Evolutionary conservation across 2,888 invertebrate species (phyloP).

Genomic region (Fragum fragum): DNA sequence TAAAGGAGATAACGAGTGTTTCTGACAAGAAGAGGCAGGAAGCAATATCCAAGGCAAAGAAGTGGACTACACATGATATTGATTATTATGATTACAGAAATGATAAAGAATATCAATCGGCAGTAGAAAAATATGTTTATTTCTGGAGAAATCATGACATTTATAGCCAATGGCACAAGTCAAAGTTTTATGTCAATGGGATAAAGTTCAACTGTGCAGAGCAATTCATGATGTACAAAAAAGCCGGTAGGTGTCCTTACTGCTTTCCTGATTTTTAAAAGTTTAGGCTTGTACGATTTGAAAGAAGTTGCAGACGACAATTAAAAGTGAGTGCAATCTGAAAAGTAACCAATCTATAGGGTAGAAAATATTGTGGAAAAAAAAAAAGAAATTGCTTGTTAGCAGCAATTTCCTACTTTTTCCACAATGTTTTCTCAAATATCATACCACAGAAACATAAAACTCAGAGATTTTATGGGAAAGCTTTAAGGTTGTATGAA

Average conservation of each 20-base stretch:
- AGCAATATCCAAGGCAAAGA: neutral
- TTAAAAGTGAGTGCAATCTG: too few species aligned
- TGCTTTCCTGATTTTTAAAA: too few species aligned
- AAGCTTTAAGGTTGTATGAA: neutral
- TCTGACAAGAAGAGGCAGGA: neutral
- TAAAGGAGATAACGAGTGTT: neutral
- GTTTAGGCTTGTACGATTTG: too few species aligned
- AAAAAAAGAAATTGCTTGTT: too few species aligned
- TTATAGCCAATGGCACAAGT: constrained; percentile 81
- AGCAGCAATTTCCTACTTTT: too few species aligned
- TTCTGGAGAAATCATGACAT: constrained; percentile 79
- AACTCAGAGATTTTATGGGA: too few species aligned
- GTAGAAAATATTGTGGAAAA: too few species aligned
- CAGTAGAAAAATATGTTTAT: constrained; percentile 71
- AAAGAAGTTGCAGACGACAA: too few species aligned
- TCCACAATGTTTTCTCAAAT: too few species aligned
- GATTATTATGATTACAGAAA: constrained; percentile 5
- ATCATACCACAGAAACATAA: too few species aligned
- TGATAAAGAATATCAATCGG: constrained; percentile 36
- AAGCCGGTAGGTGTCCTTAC: constrained; percentile 79
- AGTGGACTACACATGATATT: constrained; percentile 15
- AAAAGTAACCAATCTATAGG: too few species aligned
- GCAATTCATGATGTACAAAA: constrained; percentile 84
- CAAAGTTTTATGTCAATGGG: constrained; percentile 72
- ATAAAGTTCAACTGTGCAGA: constrained; percentile 79